phyloP scores from a whole-genome alignment of 2,113 vertebrate genomes.

The Notothenia coriiceps region DNA sequence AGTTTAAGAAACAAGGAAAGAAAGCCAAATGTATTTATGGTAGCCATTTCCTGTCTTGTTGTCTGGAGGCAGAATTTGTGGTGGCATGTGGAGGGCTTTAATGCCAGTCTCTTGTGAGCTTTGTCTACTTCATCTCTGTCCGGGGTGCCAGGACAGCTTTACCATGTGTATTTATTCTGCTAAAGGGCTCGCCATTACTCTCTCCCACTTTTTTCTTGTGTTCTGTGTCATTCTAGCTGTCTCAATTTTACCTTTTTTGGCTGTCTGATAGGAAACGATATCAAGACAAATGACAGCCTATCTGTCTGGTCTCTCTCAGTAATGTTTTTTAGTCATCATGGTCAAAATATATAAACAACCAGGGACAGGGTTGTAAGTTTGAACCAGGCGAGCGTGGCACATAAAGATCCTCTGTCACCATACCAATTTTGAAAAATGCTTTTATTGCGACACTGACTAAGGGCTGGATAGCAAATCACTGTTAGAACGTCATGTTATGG shows the following conservation, averaged over 20 bases:
- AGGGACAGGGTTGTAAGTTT: background rate
- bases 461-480: background rate
- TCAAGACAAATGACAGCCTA: no score
- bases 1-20: constrained; percentile 31
- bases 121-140: constrained; percentile 42
- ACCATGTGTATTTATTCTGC: constrained; percentile 37
- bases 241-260: constrained; percentile 29
- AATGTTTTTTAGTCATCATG: constrained; percentile 25
- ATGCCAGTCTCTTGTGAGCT: constrained; percentile 51
- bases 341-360: background rate
- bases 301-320: constrained; percentile 18
- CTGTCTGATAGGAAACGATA: constrained; percentile 1
- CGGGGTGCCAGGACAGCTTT: constrained; percentile 45
- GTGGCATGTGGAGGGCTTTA: constrained; percentile 52
- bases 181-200: constrained; percentile 39
- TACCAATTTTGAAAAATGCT: background rate
- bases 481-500: no score
- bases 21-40: constrained; percentile 55
- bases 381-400: background rate
- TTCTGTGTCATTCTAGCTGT: constrained; percentile 11
- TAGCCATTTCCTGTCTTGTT: constrained; percentile 55
- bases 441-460: background rate
- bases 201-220: constrained; percentile 1
- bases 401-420: background rate
- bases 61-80: constrained; percentile 61